Conservation (phyloP, 2,888 invertebrate genomes). For the Trichopria drosophilae region DNA sequence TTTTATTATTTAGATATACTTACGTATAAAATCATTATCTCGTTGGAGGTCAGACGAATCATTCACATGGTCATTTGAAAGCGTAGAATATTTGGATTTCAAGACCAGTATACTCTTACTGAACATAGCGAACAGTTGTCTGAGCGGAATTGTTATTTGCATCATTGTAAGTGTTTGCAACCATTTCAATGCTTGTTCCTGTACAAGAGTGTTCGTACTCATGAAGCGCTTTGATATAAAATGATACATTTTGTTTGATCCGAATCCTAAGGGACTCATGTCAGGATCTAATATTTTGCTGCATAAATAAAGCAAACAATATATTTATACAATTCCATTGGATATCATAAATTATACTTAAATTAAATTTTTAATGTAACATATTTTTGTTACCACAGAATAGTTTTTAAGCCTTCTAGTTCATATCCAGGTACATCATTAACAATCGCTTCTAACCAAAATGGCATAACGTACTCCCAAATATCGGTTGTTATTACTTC, state of each 20-base stretch:
- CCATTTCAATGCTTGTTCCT: conserved; percentile 88
- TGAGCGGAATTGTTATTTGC: conserved; percentile 86
- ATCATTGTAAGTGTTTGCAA: conserved; percentile 85
- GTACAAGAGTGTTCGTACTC: conserved; percentile 77
- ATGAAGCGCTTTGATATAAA: conserved; percentile 87
- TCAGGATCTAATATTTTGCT: conserved; percentile 97
- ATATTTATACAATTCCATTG: neutral
- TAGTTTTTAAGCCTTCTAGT: conserved; percentile 78
- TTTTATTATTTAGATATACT: too few relatives aligned
- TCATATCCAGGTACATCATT: conserved; percentile 90
- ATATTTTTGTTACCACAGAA: conserved; percentile 63
- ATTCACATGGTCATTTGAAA: too few relatives aligned
- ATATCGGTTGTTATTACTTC: conserved; percentile 95
- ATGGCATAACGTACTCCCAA: conserved; percentile 98
- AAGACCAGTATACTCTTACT: conserved; percentile 82
- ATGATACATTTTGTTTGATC: conserved; percentile 91
- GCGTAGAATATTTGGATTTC: too few relatives aligned
- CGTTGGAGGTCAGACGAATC: too few relatives aligned
- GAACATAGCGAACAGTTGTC: conserved; percentile 86
- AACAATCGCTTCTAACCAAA: conserved; percentile 98
- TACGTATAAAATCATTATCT: too few relatives aligned
- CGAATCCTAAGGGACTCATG: conserved; percentile 91
- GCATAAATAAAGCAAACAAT: conserved; percentile 44
- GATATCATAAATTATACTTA: neutral
- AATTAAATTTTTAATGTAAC: neutral